Base-by-base conservation (phyloP, 2,113 vertebrate genomes). In the Salvelinus fontinalis region DNA sequence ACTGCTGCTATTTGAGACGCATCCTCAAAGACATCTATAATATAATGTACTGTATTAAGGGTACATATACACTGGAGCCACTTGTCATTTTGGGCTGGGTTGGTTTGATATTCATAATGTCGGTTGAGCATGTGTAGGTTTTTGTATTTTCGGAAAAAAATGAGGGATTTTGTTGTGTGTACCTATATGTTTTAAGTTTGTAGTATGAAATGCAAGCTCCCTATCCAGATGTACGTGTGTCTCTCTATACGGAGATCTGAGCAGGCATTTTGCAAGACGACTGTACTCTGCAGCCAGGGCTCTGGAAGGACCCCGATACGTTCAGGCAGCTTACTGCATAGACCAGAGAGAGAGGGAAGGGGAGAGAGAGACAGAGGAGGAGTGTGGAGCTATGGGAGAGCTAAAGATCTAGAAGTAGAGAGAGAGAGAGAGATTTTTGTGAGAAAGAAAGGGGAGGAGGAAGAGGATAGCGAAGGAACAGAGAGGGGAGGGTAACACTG, bases 1-100 rank as follows among this genome's bases (percentile, higher is more conserved):
- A 84, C 77, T 86, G 69, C 75, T 71, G 68, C 67, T 83, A 77
- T 81, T 81, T 81, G 78, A 83, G 80, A 86, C 31, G 73, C 62
- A 66, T 79, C 75, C 80, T 75, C 67, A 83, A 84, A 83, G 75
- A 69, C 49, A 31, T 20, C 14, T 73, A 27, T 59, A 57, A 7
- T 67, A n/a, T 26, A 12, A 44, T 44, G 39, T 44, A 44, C 9
- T 44, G 9, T 8, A 44, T 11, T 44, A 44, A 44, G 9, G 39
- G 39, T 44, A 44, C 3, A 44, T 44, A 44, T 44, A 44, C 39
- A 44, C 39, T 54, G 51, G 51, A 54, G 16, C 12, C 51, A 4
- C 49, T 54, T 54, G 49, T 4, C 16, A 44, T 60, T 49, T 6
- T 62, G 66, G 69, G 64, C 75, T 77, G 71, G 62, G 71, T 70